phyloP scores from a whole-genome alignment of 2,888 invertebrate species.

The Brachypterus glaber region DNA sequence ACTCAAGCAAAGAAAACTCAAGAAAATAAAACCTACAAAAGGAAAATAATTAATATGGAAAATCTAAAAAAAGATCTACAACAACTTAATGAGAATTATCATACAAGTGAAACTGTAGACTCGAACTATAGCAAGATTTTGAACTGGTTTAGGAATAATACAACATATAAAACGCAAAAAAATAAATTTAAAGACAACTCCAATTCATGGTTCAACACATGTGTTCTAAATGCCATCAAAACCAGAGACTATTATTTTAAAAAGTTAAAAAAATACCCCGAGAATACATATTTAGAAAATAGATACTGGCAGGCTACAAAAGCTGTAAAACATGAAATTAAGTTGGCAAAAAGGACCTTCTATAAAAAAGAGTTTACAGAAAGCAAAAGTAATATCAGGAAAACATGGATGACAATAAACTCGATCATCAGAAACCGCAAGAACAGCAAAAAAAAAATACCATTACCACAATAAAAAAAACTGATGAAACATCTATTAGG shows the following conservation, averaged over 20 bases:
- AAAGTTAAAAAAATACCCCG: background rate
- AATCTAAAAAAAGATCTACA: background rate
- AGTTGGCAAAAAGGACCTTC: background rate
- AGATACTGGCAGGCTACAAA: background rate
- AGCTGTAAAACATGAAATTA: background rate
- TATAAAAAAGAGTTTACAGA: background rate
- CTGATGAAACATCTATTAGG: background rate
- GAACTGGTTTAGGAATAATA: background rate
- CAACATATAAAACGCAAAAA: background rate
- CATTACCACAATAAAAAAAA: background rate
- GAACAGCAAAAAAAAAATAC: background rate
- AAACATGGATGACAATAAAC: background rate
- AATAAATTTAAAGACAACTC: background rate
- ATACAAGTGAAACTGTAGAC: background rate
- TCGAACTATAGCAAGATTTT: background rate
- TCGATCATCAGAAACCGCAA: background rate
- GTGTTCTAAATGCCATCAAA: background rate
- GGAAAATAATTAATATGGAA: background rate
- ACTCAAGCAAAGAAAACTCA: too few species aligned
- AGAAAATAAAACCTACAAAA: too few species aligned
- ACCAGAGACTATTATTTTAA: background rate
- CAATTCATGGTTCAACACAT: background rate
- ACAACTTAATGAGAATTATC: background rate
- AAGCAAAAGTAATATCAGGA: background rate
- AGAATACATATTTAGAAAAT: background rate